Percentiles rank a stretch among this genome's conserved stretches.
These are phyloP conservation scores for Xerus rutilus DNA, from an alignment of 2,797 vertebrate genomes.

Conservation along the genomic window DNA sequence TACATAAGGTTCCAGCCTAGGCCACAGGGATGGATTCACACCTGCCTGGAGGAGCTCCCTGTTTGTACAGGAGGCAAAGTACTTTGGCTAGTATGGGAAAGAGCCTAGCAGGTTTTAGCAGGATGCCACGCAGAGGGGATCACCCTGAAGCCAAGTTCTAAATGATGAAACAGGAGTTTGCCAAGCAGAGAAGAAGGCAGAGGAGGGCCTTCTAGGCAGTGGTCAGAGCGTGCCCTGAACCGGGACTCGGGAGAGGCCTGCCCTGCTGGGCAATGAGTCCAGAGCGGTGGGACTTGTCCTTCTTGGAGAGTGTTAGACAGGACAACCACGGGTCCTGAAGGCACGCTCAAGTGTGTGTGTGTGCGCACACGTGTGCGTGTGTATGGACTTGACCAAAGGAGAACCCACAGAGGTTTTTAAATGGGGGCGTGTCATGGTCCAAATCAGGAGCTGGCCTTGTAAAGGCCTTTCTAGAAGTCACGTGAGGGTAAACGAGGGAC, in stretches of 20 bases:
- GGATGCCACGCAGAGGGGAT: no score
- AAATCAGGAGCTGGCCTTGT: not conserved
- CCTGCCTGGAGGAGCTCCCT: not conserved
- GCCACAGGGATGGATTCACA: not conserved
- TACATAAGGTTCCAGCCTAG: no score
- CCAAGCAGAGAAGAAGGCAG: not conserved
- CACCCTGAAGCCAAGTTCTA: not conserved
- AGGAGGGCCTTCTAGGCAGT: not conserved
- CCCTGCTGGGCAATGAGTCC: not conserved
- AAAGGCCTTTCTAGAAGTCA: not conserved
- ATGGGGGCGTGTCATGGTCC: not conserved
- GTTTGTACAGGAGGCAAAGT: not conserved
- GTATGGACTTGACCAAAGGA: not conserved
- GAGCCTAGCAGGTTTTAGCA: not conserved
- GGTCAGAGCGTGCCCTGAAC: not conserved
- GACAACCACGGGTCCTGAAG: no score
- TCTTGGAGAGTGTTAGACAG: not conserved
- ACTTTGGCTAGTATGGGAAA: not conserved
- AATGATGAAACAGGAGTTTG: not conserved
- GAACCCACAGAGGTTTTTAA: not conserved
- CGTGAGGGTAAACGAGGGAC: rapidly evolving
- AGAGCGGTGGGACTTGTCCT: not conserved
- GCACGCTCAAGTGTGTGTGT: not conserved
- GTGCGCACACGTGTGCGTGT: not conserved
- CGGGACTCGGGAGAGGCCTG: not conserved